These are phyloP conservation scores for Tachina fera DNA, from an alignment of 2,888 invertebrate species.

Conservation along the genomic window DNA sequence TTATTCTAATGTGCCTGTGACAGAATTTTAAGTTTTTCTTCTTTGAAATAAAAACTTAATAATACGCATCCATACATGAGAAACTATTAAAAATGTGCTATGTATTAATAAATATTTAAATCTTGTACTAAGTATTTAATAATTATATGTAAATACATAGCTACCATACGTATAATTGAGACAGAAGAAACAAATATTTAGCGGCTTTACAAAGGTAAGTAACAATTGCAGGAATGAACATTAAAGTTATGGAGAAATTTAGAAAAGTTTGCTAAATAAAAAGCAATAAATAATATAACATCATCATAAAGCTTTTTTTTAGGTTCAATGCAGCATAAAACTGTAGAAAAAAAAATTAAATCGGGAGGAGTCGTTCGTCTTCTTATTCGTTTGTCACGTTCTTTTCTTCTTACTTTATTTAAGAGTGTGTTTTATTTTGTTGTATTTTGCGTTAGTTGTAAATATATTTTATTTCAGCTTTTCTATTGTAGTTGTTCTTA, in stretches of 20 bases:
- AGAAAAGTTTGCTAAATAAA: conserved; percentile 20
- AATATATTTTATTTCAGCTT: conserved; percentile 58
- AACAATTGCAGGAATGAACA: background rate
- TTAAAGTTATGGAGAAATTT: conserved; percentile 6
- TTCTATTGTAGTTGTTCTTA: conserved; percentile 36
- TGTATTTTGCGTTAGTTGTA: conserved; percentile 69
- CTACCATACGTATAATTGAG: background rate
- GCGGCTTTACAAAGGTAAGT: conserved; percentile 44
- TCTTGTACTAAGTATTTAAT: background rate
- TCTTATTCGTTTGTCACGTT: conserved; percentile 73
- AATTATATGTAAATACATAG: background rate
- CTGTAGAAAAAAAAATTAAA: conserved; percentile 46
- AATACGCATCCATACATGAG: conserved; percentile 18
- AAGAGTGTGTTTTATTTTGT: conserved; percentile 72
- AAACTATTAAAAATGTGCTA: conserved; percentile 76
- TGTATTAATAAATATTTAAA: conserved; percentile 26
- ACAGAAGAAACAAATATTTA: conserved; percentile 1
- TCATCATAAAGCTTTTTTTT: conserved; percentile 27
- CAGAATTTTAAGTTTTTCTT: conserved; percentile 20
- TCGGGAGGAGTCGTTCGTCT: conserved; percentile 74
- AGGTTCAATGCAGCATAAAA: conserved; percentile 57
- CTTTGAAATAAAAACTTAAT: conserved; percentile 24
- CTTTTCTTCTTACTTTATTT: conserved; percentile 60
- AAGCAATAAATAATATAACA: conserved; percentile 49
- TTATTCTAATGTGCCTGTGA: conserved; percentile 60